Conservation (phyloP, 2,888 invertebrate genomes). For the Baccha elongata region DNA sequence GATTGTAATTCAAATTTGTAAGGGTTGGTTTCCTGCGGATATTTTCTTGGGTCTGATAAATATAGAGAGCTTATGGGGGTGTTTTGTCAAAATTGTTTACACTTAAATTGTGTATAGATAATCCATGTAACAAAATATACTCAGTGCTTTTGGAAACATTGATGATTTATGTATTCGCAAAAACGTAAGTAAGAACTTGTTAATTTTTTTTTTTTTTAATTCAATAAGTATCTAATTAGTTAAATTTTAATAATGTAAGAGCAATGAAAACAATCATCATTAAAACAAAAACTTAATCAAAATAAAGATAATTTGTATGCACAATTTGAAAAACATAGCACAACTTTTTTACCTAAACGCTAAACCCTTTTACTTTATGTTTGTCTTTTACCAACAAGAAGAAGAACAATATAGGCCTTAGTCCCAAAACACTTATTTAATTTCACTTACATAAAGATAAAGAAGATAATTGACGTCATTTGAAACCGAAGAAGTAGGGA, state of each 20-base stretch:
- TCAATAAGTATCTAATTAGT: not conserved
- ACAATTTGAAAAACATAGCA: slow-evolving; percentile 15
- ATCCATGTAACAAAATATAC: slow-evolving; percentile 18
- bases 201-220: not conserved
- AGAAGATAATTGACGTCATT: slow-evolving; percentile 64
- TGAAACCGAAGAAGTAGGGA: slow-evolving; percentile 53
- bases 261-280: slow-evolving; percentile 5
- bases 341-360: slow-evolving; percentile 13
- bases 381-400: not conserved
- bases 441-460: slow-evolving; percentile 72
- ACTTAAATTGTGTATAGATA: slow-evolving; percentile 17
- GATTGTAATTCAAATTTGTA: slow-evolving; percentile 44
- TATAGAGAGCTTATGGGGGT: slow-evolving; percentile 36
- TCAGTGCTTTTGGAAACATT: too few relatives aligned
- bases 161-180: too few relatives aligned
- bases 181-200: too few relatives aligned
- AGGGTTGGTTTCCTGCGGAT: slow-evolving; percentile 55
- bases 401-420: not conserved
- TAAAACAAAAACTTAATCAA: slow-evolving; percentile 8
- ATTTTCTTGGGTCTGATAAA: slow-evolving; percentile 52
- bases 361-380: slow-evolving; percentile 42
- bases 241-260: not conserved
- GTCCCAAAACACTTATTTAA: slow-evolving; percentile 69
- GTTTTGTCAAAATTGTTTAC: slow-evolving; percentile 19
- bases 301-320: slow-evolving; percentile 33